Base-by-base conservation (phyloP, 2,888 invertebrate genomes). In the Lumbricus terrestris region DNA sequence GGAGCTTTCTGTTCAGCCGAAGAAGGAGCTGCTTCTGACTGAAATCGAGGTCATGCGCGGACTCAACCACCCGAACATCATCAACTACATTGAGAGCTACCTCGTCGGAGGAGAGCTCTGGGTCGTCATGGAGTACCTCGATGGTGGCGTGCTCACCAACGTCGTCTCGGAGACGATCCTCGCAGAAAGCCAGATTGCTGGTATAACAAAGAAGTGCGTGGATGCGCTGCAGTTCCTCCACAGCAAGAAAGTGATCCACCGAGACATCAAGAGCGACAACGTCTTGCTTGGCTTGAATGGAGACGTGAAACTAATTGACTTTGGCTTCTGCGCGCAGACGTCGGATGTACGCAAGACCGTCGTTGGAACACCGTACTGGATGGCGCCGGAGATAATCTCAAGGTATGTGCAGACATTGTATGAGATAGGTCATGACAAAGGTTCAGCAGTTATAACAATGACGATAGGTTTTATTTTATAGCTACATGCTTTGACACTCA, bases 81-180 rank as follows among this genome's bases (percentile, higher is more conserved):
- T 99, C 93, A 99, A 99, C 96, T 99, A 99, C 95, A 96, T 99
- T 2, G 85, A 85, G 37, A 85, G 35, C 37, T 85, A 85, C 85
- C 85, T 85, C 35, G 85, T 85, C 23, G 97, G 97, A 2, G 91
- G 88, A 20, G 83, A 82, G 35, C 90, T 93, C 37, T 92, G 98
- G 98, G 99, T 99, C 92, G 99, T 99, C 91, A 99, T 99, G 99
- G 99, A 99, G 95, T 99, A 99, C 96, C 96, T 99, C 93, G 99
- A 99, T 82, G 99, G 99, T 92, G 99, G 99, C 90, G 98, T 98
- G 69, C 96, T 99, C 93, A 99, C 99, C n/a, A 99, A 99, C 95
- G 99, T 99, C 92, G 99, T 99, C 91, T 99, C 99, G 37, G 99
- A 99, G 95, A 99, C 99, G 89, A 98, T 99, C 95, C 99, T 99